These are phyloP conservation scores for Tetragonula clypearis DNA, from an alignment of 1,140 invertebrate species.

Conservation along the genomic window DNA sequence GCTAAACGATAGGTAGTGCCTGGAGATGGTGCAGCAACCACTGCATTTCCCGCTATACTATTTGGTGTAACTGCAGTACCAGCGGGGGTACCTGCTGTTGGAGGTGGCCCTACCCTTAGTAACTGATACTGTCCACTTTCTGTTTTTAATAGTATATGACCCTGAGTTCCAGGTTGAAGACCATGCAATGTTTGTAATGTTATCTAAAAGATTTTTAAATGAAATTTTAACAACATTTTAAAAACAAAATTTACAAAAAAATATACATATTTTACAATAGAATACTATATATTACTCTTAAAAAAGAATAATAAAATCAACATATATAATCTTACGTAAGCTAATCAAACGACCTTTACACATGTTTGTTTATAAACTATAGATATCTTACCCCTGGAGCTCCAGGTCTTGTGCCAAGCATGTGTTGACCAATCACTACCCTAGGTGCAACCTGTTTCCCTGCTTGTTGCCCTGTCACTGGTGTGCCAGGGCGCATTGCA, in stretches of 20 bases:
- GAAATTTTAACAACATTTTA: background rate
- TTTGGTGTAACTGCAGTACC: conserved; percentile 84
- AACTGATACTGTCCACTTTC: conserved; percentile 97
- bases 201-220: conserved; percentile 85
- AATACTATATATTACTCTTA: background rate
- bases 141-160: conserved; percentile 94
- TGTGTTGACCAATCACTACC: conserved; percentile 90
- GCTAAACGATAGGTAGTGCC: conserved; percentile 83
- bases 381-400: conserved; percentile 87
- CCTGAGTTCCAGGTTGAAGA: conserved; percentile 91
- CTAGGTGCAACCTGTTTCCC: conserved; percentile 87
- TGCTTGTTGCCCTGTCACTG: conserved; percentile 87
- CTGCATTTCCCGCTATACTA: conserved; percentile 81
- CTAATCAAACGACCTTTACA: background rate
- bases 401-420: conserved; percentile 90
- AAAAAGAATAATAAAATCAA: background rate
- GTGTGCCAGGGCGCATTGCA: conserved; percentile 87
- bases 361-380: conserved; percentile 19
- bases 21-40: conserved; percentile 75
- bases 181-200: conserved; percentile 92
- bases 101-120: conserved; percentile 91
- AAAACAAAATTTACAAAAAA: conserved; percentile 5
- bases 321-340: background rate
- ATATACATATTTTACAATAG: no score
- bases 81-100: conserved; percentile 80